Percentiles rank a stretch among this genome's conserved stretches.
Conservation (phyloP, 2,113 vertebrate genomes). For the Pelmatolapia mariae region DNA sequence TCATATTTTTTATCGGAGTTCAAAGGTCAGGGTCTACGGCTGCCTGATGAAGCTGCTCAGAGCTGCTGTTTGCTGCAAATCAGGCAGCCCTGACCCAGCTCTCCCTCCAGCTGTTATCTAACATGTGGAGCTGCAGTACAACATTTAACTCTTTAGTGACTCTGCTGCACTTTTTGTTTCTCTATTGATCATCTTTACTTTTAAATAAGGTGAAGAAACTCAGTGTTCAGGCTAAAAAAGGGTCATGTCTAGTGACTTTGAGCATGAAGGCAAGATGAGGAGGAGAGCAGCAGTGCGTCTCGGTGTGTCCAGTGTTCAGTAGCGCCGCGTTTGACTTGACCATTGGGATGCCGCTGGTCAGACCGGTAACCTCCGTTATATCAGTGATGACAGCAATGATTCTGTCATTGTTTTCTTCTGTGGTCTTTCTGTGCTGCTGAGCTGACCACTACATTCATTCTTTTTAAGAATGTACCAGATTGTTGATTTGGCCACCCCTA, state of each 20-base stretch:
- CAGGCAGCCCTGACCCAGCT: too few species aligned
- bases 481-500: background rate
- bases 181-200: background rate
- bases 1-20: background rate
- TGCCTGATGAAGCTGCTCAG: background rate
- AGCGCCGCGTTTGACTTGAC: slow-evolving; percentile 2
- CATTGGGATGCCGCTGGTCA: slow-evolving; percentile 23
- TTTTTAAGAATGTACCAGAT: background rate
- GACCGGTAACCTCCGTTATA: slow-evolving; percentile 59
- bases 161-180: rapidly evolving
- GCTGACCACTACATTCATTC: background rate
- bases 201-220: background rate
- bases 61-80: background rate
- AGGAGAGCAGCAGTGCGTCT: background rate
- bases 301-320: background rate
- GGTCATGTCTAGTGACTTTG: background rate
- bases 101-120: background rate
- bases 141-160: background rate
- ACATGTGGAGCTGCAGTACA: background rate
- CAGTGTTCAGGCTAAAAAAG: background rate
- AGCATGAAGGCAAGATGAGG: background rate
- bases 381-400: background rate
- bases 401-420: background rate
- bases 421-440: background rate
- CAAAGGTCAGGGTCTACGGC: background rate